Evolutionary conservation across 2,113 vertebrate genomes (phyloP), one percentile per base, ranked within the genome.

Genomic region (Dasyornis broadbenti): DNA sequence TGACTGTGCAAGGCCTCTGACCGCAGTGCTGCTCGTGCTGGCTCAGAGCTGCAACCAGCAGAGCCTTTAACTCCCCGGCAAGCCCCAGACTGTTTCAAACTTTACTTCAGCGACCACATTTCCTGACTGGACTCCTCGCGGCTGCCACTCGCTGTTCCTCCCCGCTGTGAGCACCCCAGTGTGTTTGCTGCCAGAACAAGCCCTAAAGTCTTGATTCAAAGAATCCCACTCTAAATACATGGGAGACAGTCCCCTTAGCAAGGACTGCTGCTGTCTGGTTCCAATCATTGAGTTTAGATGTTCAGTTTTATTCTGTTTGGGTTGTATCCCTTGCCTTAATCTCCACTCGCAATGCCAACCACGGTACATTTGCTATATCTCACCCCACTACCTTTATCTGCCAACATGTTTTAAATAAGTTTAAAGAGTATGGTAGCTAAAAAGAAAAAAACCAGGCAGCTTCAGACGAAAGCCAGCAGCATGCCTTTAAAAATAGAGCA

Each of bases 401-500:
- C 71, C 77, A 77, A 11, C 49, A 24, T 52, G 54, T 80, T 96
- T 92, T 92, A 92, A 92, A 86, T 65, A 84, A 65, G 65, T 91
- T 68, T 96, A 37, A 82, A 92, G 72, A 82, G 39, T 69, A 80
- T 44, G 78, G 37, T 69, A 77, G 79, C 56, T 77, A 35, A 92
- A 89, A 84, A 68, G 52, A 18, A 59, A n/a, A 8, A 54, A 31
- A 15, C 14, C n/a, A 64, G 64, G 87, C 95, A 77, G 44, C 90
- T 92, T 56, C 23, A 94, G 96, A 97, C 50, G 85, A 89, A 97
- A 97, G 72, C 88, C 96, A 97, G 97, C 93, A 92, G 81, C 50
- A 31, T n/a, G 47, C 50, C 90, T 92, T 94, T 96, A 97, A 98
- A 98, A 97, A 98, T 95, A 98, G 94, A 80, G 78, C 2, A 39